Conservation (phyloP, 2,888 invertebrate genomes). For the Crioceris asparagi region DNA sequence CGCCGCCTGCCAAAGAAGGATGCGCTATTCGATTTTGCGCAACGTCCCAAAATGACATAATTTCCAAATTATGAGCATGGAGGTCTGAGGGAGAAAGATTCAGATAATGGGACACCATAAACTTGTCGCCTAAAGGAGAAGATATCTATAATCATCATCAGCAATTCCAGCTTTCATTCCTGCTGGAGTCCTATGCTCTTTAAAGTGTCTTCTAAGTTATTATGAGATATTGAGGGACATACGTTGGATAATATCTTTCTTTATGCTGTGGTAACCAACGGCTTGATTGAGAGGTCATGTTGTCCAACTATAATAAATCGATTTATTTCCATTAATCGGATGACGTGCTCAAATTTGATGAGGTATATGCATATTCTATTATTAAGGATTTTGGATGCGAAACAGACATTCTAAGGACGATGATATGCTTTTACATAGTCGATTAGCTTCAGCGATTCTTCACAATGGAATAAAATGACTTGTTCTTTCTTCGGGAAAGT, state of each 20-base stretch:
- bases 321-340: slow-evolving; percentile 13
- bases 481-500: too few relatives aligned
- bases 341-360: slow-evolving; percentile 9
- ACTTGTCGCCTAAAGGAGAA: slow-evolving; percentile 19
- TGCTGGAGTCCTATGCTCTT: background rate
- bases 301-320: slow-evolving; percentile 11
- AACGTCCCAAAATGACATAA: too few relatives aligned
- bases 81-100: background rate
- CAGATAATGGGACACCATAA: slow-evolving; percentile 7
- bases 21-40: too few relatives aligned
- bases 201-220: slow-evolving; percentile 7
- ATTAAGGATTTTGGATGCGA: slow-evolving; percentile 5
- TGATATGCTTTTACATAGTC: slow-evolving; percentile 5
- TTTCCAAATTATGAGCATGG: background rate
- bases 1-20: too few relatives aligned
- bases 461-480: too few relatives aligned
- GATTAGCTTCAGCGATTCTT: too few relatives aligned
- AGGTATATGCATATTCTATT: slow-evolving; percentile 8
- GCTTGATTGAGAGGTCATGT: slow-evolving; percentile 8
- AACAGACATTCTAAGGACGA: slow-evolving; percentile 5
- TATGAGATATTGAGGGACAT: slow-evolving; percentile 16
- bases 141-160: slow-evolving; percentile 16
- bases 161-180: slow-evolving; percentile 16
- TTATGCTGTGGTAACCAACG: slow-evolving; percentile 17
- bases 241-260: slow-evolving; percentile 22